A percentile compares a stretch with the other conserved stretches of the same genome.
Evolutionary conservation across 1,140 invertebrate genomes (phyloP).

Genomic region (Heliothis virescens): DNA sequence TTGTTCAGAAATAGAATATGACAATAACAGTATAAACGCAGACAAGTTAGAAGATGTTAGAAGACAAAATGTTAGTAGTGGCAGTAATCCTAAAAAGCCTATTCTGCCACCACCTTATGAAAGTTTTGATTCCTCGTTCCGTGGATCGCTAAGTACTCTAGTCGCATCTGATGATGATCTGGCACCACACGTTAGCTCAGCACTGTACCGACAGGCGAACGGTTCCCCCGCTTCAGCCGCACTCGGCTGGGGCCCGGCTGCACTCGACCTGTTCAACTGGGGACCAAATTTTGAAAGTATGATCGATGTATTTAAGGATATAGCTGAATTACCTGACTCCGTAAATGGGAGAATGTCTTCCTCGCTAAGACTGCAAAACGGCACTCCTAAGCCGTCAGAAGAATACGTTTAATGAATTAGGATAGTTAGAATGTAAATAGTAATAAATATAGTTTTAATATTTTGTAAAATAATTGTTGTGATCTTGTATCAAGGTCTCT

Average conservation of each 20-base stretch:
- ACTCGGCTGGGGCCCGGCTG: slow-evolving; percentile 93
- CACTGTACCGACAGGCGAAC: slow-evolving; percentile 91
- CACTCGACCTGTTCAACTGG: slow-evolving; percentile 94
- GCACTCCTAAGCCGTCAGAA: slow-evolving; percentile 91
- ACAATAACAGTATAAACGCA: slow-evolving; percentile 93
- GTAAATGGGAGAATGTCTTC: slow-evolving; percentile 89
- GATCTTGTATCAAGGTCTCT: slow-evolving; percentile 86
- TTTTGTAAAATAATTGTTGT: slow-evolving; percentile 77
- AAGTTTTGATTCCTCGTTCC: slow-evolving; percentile 97
- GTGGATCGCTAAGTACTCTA: slow-evolving; percentile 96
- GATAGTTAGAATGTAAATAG: slow-evolving; percentile 68
- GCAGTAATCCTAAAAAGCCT: slow-evolving; percentile 88
- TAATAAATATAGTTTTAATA: slow-evolving; percentile 57
- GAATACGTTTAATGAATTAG: slow-evolving; percentile 89
- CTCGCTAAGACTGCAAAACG: slow-evolving; percentile 89
- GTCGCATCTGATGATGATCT: slow-evolving; percentile 97
- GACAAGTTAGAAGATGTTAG: slow-evolving; percentile 91
- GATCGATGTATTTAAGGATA: slow-evolving; percentile 98
- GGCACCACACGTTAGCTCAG: slow-evolving; percentile 90
- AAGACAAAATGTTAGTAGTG: slow-evolving; percentile 87
- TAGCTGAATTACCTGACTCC: slow-evolving; percentile 96
- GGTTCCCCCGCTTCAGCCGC: slow-evolving; percentile 90
- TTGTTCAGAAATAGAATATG: slow-evolving; percentile 99
- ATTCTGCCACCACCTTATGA: slow-evolving; percentile 92
- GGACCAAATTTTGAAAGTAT: slow-evolving; percentile 98